Evolutionary conservation across 2,888 invertebrate genomes (phyloP).

Genomic region (Sphaeridia pumilis): DNA sequence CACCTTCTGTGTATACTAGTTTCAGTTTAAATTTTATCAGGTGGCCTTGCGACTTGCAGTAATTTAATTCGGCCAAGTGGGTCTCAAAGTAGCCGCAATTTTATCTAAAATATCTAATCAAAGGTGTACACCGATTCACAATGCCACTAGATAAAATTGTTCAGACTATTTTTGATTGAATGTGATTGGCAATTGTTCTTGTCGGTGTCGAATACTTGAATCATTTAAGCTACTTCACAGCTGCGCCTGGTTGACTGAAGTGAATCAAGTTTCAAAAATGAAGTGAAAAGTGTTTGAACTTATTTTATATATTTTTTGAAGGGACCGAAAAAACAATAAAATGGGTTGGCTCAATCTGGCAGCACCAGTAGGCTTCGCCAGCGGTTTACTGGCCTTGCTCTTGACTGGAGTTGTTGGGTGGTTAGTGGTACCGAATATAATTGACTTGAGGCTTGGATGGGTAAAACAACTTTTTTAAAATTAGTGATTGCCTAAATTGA

Average conservation of each 20-base stretch:
- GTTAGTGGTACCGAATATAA: slow-evolving; percentile 22
- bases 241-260: neutral
- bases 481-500: neutral
- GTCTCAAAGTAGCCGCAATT: too few species aligned
- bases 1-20: neutral
- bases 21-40: neutral
- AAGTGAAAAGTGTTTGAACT: neutral
- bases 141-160: too few species aligned
- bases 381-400: slow-evolving; percentile 15
- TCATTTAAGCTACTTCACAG: too few species aligned
- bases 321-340: neutral
- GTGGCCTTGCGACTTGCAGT: neutral
- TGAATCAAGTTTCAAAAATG: neutral
- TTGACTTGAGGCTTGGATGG: slow-evolving; percentile 21
- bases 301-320: neutral
- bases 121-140: too few species aligned
- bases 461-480: slow-evolving; percentile 11
- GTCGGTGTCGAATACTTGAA: too few species aligned
- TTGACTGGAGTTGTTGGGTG: slow-evolving; percentile 17
- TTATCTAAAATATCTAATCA: too few species aligned
- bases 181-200: too few species aligned
- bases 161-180: too few species aligned
- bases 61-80: too few species aligned
- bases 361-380: slow-evolving; percentile 1
- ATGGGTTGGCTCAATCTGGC: too few species aligned